Evolutionary conservation across 2,888 invertebrate genomes (phyloP), one percentile per base, ranked within the genome.

Genomic region (Axea sp.): DNA sequence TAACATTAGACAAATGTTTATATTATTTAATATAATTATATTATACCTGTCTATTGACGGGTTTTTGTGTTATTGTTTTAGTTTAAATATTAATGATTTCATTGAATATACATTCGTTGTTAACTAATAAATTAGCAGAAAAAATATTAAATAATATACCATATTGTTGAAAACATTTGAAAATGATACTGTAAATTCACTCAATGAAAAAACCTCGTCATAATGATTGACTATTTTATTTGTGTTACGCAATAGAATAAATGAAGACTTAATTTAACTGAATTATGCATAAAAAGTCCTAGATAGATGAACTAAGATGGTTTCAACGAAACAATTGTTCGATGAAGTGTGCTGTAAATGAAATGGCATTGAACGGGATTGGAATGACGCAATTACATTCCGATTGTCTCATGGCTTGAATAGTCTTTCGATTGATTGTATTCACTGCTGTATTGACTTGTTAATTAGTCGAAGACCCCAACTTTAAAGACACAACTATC

Each of bases 341-440:
- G 51, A 55, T 67, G 73, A 57, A 73, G 47, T 64, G 53, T 75
- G 64, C 60, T 49, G 76, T 80, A 78, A 83, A 83, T 82, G 81
- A 83, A 84, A 82, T 79, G 80, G 78, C 73, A 82, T 81, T 83
- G 80, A 81, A 76, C 47, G 73, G 67, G 74, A 79, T 79, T 74
- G 77, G 77, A 80, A 76, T 68, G 81, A 80, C 76, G 83, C 82
- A 84, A 84, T 84, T 85, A 84, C 83, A 82, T 83, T 84, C 73
- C 79, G 78, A 84, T 84, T 84, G 82, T 83, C 80, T 82, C 81
- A 75, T 80, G 77, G 80, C 81, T 82, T 83, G 80, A 84, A 84
- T 84, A 80, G 82, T 73, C 75, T 72, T 64, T 77, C 62, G 60
- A 75, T 75, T 78, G 69, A 78, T 79, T 79, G 78, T 78, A 77